Evolutionary conservation across 2,888 invertebrate species (phyloP).

Genomic region (Chymomyza caudatula): DNA sequence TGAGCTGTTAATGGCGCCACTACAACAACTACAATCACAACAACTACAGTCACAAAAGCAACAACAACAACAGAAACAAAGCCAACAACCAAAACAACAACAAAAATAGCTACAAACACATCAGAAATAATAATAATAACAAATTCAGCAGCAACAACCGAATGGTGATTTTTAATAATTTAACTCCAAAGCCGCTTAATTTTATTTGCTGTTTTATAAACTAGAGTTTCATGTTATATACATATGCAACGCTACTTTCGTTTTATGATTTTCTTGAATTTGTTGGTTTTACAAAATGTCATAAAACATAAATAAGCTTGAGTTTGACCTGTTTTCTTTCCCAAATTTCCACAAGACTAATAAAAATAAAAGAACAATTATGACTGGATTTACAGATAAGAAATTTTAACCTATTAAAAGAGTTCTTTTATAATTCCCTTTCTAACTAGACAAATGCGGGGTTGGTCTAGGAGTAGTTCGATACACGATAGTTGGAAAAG

Average conservation of each 20-base stretch:
- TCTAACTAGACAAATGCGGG: not conserved
- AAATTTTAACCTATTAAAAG: not conserved
- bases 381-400: not conserved
- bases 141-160: constrained; percentile 68
- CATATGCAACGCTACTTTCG: constrained; percentile 24
- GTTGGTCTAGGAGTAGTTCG: too few relatives aligned
- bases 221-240: constrained; percentile 57
- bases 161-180: constrained; percentile 73
- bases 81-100: constrained; percentile 36
- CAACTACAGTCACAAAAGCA: constrained; percentile 25
- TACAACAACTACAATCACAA: constrained; percentile 43
- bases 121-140: constrained; percentile 43
- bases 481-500: too few relatives aligned
- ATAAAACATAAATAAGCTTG: not conserved
- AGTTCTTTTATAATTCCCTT: not conserved
- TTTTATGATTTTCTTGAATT: constrained; percentile 15
- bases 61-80: constrained; percentile 29
- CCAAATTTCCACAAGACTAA: not conserved
- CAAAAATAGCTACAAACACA: constrained; percentile 32
- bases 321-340: constrained; percentile 3
- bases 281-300: not conserved
- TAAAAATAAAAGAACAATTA: not conserved
- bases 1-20: constrained; percentile 26
- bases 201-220: constrained; percentile 77
- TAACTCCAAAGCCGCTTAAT: constrained; percentile 75